A percentile compares a stretch with the other conserved stretches of the same genome.
These are phyloP conservation scores for Rhogogaster chlorosoma DNA, from an alignment of 2,888 invertebrate species.

Conservation along the genomic window DNA sequence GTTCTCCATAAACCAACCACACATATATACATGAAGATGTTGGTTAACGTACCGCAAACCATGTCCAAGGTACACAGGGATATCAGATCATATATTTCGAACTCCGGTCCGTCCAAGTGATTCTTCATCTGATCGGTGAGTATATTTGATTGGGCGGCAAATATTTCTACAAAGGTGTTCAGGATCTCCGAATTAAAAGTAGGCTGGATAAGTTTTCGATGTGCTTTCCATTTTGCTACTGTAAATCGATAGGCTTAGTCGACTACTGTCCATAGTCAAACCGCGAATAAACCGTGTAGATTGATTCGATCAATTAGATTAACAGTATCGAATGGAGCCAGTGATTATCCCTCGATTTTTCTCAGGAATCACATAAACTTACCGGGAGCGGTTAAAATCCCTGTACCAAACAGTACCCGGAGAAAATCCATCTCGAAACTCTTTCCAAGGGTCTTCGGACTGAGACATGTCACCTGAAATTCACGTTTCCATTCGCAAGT, in stretches of 20 bases:
- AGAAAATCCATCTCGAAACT: neutral
- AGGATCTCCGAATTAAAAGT: conserved; percentile 83
- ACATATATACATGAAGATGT: neutral
- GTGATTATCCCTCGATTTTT: neutral
- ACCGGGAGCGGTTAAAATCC: conserved; percentile 67
- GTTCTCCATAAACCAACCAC: neutral
- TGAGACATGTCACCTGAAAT: neutral
- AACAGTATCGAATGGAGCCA: neutral
- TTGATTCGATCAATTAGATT: neutral
- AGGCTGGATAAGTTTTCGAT: conserved; percentile 82
- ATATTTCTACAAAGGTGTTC: conserved; percentile 82
- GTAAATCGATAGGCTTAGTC: conserved; percentile 44
- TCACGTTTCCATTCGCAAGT: neutral
- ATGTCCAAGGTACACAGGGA: conserved; percentile 82
- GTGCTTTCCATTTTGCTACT: conserved; percentile 82
- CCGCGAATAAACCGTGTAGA: neutral
- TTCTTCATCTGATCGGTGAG: conserved; percentile 78
- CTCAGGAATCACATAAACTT: conserved; percentile 12
- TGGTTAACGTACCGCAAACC: conserved; percentile 80
- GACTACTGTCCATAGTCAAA: no score
- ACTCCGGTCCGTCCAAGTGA: conserved; percentile 73
- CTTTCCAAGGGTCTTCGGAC: neutral
- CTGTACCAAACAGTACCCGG: conserved; percentile 62
- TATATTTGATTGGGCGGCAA: conserved; percentile 81
- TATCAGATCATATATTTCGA: conserved; percentile 80